Conservation (phyloP, 2,888 invertebrate genomes). For the Hemicrepidius hirtus region DNA sequence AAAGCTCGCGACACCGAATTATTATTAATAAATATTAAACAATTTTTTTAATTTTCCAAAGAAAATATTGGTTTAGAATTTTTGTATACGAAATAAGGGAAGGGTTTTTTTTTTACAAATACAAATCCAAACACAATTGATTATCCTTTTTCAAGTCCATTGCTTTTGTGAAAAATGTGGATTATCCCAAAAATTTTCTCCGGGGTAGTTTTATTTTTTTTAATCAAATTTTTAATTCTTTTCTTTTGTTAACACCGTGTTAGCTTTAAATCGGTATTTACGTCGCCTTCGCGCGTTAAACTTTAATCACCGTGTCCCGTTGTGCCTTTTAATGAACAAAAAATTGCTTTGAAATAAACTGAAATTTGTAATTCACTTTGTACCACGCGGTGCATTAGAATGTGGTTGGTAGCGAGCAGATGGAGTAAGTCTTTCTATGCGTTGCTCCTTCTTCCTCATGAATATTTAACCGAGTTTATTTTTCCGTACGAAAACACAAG, state of each 20-base stretch:
- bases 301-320: conserved; percentile 11
- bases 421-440: conserved; percentile 6
- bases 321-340: conserved; percentile 16
- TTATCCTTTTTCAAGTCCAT: conserved; percentile 4
- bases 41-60: conserved; percentile 15
- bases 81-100: background rate
- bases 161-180: conserved; percentile 6
- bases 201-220: background rate
- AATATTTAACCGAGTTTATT: conserved; percentile 31
- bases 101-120: conserved; percentile 5
- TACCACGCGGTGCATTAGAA: conserved; percentile 15
- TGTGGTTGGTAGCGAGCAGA: conserved; percentile 21
- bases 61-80: conserved; percentile 10
- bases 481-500: conserved; percentile 7
- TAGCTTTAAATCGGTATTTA: conserved; percentile 1
- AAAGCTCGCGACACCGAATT: background rate
- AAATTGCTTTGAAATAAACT: conserved; percentile 29
- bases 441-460: conserved; percentile 28
- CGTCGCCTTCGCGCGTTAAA: background rate
- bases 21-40: background rate
- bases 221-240: background rate
- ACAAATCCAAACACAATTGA: conserved; percentile 15
- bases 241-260: conserved; percentile 1
- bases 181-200: conserved; percentile 9
- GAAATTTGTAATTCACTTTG: conserved; percentile 33